Base-by-base conservation (phyloP, 2,888 invertebrate species). In the Pristionchus maxplancki region DNA sequence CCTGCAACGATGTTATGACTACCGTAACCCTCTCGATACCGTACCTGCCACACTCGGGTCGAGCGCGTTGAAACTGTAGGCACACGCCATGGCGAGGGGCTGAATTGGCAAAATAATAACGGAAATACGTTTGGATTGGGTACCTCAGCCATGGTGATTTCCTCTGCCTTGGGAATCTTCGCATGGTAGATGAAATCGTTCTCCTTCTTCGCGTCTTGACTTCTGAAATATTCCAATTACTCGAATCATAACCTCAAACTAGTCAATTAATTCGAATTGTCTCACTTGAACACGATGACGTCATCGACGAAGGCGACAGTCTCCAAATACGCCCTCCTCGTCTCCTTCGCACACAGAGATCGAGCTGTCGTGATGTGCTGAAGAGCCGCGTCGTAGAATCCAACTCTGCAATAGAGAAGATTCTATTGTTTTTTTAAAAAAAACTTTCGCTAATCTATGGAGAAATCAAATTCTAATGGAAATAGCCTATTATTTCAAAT, bases 271-370 rank as follows among this genome's bases (percentile, higher is more conserved):
- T 5, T 20, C 15, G 3, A 40, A 40, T 78, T 48, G 37, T 94
- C 95, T 93, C 92, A 96, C 95, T 98, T 98, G 3, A 97, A 98
- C 94, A 97, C 97, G 1, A 98, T 97, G 0, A 99, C 97, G 95
- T 99, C 98, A 90, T 97, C 96, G 0, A 97, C 97, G 95, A 98
- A 98, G 0, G 97, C 96, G 4, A 98, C 95, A 0, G 98, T 97
- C 93, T 98, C 98, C 85, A 96, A 96, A 3, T 97, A 96, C 90
- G 96, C 95, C 95, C 95, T 92, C 88, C 91, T 88, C 82, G 90
- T 91, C 92, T 95, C 95, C 93, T 96, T 96, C 95, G 97, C 97
- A 62, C 58, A 85, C 31, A 34, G n/a, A 64, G 34, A 31, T 24
- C 58, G 62, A 1, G 96, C 96, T 28, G 97, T 64, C 24, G 62